Evolutionary conservation across 2,888 invertebrate species (phyloP).

Genomic region (Nemoura dubitans): DNA sequence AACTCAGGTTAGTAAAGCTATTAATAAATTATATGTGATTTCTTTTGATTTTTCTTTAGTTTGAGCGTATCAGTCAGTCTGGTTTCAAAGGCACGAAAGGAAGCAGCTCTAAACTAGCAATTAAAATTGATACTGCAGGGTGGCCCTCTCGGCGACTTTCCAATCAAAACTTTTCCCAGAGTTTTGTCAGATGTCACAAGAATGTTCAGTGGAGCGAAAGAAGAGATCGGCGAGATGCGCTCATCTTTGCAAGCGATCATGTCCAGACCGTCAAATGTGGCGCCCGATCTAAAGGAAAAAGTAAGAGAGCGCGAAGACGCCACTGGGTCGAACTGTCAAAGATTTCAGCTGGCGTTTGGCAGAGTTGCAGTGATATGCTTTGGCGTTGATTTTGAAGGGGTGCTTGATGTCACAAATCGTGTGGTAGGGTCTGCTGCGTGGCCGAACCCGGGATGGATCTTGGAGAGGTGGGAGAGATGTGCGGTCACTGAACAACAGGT

Average conservation of each 20-base stretch:
- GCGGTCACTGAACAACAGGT: neutral
- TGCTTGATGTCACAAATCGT: neutral
- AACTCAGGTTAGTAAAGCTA: neutral
- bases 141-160: neutral
- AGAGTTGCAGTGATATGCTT: neutral
- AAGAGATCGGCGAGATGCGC: neutral
- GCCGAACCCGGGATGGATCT: neutral
- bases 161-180: neutral
- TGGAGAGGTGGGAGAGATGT: neutral
- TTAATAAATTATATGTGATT: neutral
- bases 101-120: neutral
- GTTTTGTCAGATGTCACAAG: slow-evolving; percentile 3
- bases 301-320: neutral
- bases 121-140: slow-evolving; percentile 1
- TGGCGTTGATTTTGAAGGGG: neutral
- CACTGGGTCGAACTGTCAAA: neutral
- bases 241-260: neutral
- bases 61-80: neutral
- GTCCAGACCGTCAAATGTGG: neutral
- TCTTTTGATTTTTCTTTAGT: neutral
- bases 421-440: neutral
- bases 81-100: neutral
- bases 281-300: neutral
- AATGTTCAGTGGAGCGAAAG: neutral
- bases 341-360: neutral